Conservation (phyloP, 2,113 vertebrate genomes). For the Campylomormyrus numenius region DNA sequence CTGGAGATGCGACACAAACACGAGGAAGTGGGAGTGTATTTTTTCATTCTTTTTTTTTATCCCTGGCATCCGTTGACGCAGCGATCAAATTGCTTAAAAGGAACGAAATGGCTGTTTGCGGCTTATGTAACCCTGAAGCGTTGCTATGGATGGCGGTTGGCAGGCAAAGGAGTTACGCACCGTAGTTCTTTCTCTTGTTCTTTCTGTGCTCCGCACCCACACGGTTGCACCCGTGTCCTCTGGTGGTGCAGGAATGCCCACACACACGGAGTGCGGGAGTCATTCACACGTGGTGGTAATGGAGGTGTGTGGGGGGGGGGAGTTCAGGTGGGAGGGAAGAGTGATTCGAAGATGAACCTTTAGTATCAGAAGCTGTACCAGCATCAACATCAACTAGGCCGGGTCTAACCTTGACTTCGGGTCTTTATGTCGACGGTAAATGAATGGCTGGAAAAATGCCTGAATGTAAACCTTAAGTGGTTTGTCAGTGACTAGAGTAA, state of each 20-base stretch:
- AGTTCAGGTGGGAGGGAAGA: neutral
- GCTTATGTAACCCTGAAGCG: conserved; percentile 16
- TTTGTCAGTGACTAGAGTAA: neutral
- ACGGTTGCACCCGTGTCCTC: conserved; percentile 14
- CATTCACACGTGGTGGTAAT: conserved; percentile 7
- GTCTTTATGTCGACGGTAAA: neutral
- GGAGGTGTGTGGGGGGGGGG: neutral
- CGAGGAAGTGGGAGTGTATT: neutral
- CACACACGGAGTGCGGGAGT: conserved; percentile 7
- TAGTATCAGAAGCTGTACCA: neutral
- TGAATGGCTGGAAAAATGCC: neutral
- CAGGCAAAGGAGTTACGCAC: conserved; percentile 10
- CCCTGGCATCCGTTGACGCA: neutral
- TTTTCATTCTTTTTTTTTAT: neutral
- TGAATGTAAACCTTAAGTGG: neutral
- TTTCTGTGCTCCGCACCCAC: conserved; percentile 16
- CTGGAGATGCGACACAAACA: neutral
- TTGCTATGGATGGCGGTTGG: conserved; percentile 19
- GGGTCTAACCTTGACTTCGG: neutral
- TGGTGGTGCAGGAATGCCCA: conserved; percentile 9
- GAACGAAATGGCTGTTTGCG: conserved; percentile 1
- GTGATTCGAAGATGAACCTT: conserved; percentile 3
- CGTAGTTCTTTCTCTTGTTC: conserved; percentile 14
- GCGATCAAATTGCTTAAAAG: conserved; percentile 10
- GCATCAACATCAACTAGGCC: neutral